Base-by-base conservation (phyloP, 2,113 vertebrate genomes). In the Myotis yumanensis region DNA sequence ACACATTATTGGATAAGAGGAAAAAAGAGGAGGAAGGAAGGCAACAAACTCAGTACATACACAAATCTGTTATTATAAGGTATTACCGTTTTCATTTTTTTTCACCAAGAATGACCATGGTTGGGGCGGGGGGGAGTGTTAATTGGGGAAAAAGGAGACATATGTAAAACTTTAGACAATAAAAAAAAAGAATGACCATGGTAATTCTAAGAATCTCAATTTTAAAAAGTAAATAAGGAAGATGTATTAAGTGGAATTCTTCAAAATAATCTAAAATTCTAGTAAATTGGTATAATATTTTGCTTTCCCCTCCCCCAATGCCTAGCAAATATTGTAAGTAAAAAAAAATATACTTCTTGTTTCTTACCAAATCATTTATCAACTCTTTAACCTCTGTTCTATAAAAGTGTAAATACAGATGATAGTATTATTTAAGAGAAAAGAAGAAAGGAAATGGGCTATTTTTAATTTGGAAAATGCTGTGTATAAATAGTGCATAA, bases 391-490 rank as follows among this genome's bases (percentile, higher is more conserved):
- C 62, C 32, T 90, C 57, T 86, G 22, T 77, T 84, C 57, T 90
- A 72, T 76, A 66, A 72, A 86, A 86, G 68, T 35, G 3, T 86
- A 91, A 93, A 52, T 37, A 82, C 5, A 86, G 40, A 72, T 52
- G 30, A 40, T 1, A 82, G 5, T 22, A 77, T 62, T 51, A 46
- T 18, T 35, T 48, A 85, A 79, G 12, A 81, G 25, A 86, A 92
- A 87, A 86, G n/a, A 92, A 81, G 77, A 94, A 84, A 91, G 64
- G 75, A 90, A 73, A 52, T 0, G n/a, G 9, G 20, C 12, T 83
- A 16, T 16, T 91, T 89, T 86, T 57, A 94, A 87, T 86, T 71
- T 83, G 73, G 54, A 89, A 94, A 93, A 79, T 69, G 5, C 5
- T 82, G 10, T 75, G 23, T 73, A 57, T 51, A 88, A 86, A 77